Evolutionary conservation across 1,140 invertebrate species (phyloP).

Genomic region (Nilaparvata lugens): DNA sequence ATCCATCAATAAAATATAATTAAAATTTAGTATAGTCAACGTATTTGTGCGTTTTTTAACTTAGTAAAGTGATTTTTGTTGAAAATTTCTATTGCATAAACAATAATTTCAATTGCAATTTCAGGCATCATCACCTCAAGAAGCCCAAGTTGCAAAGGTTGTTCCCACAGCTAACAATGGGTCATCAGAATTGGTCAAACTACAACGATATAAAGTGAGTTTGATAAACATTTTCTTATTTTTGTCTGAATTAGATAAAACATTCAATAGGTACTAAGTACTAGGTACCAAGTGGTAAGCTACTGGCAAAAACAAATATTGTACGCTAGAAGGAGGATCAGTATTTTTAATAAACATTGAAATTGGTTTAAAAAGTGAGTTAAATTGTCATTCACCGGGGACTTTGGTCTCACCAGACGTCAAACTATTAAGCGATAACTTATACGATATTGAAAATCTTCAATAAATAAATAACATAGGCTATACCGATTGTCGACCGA

Average conservation of each 20-base stretch:
- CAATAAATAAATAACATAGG: too few relatives aligned
- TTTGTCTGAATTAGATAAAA: not conserved
- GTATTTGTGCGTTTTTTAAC: too few relatives aligned
- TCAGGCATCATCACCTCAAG: conserved; percentile 62
- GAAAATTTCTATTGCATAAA: too few relatives aligned
- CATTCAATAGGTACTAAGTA: not conserved
- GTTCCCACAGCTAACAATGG: conserved; percentile 96
- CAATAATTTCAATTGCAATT: too few relatives aligned
- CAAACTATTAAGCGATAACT: too few relatives aligned
- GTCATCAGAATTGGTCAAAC: conserved; percentile 80
- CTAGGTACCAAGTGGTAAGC: not conserved
- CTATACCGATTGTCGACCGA: too few relatives aligned
- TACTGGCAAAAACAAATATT: not conserved
- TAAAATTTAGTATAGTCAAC: too few relatives aligned
- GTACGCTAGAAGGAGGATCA: not conserved
- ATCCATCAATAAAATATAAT: too few relatives aligned
- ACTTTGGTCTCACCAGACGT: too few relatives aligned
- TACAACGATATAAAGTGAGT: conserved; percentile 55
- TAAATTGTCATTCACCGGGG: not conserved
- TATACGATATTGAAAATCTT: too few relatives aligned
- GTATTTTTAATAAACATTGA: conserved; percentile 19
- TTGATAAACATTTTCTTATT: not conserved
- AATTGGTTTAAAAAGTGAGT: conserved; percentile 11
- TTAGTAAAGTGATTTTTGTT: too few relatives aligned
- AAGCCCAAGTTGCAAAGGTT: conserved; percentile 83